Conservation (phyloP, 2,113 vertebrate genomes). For the Notiomystis cincta region DNA sequence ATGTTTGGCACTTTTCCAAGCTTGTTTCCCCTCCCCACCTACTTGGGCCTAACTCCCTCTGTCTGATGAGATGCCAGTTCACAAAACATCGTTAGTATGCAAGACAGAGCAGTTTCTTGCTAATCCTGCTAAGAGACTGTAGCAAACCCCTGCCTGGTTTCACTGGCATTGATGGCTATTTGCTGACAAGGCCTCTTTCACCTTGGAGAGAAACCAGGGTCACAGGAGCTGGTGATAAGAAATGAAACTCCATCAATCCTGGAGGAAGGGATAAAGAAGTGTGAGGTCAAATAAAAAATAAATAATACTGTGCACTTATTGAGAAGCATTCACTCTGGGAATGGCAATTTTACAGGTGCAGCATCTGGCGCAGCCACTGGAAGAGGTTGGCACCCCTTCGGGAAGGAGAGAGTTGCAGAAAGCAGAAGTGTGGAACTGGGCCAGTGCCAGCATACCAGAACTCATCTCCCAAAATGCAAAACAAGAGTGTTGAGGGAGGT, state of each 20-base stretch:
- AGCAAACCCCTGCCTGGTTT: not conserved
- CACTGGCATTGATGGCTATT: not conserved
- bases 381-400: not conserved
- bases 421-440: not conserved
- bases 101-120: not conserved
- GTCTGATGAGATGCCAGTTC: not conserved
- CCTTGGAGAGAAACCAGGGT: not conserved
- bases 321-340: not conserved
- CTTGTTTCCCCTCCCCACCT: not conserved
- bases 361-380: not conserved
- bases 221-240: constrained; percentile 24
- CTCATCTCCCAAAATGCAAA: not conserved
- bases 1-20: not conserved
- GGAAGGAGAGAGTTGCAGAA: not conserved
- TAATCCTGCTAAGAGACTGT: not conserved
- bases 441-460: not conserved
- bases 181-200: constrained; percentile 7
- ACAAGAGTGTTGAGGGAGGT: not conserved
- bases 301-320: not conserved
- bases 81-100: not conserved
- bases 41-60: not conserved
- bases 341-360: not conserved
- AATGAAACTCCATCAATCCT: constrained; percentile 34
- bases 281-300: constrained; percentile 29
- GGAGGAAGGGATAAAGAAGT: constrained; percentile 31